Percentiles rank a stretch among this genome's conserved stretches.
These are phyloP conservation scores for Enhydra lutris DNA, from an alignment of 2,113 vertebrate species.

Conservation along the genomic window DNA sequence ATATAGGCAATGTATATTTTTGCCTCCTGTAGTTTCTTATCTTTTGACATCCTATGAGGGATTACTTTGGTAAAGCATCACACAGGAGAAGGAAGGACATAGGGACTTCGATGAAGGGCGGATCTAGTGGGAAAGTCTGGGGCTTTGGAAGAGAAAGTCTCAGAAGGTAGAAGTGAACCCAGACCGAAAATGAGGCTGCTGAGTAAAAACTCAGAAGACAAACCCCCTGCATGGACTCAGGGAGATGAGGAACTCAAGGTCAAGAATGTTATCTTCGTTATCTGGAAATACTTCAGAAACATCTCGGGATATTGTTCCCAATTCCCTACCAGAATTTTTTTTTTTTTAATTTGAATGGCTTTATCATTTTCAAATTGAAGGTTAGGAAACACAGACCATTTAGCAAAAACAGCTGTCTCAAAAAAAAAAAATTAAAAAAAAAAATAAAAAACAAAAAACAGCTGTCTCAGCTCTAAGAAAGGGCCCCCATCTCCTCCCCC, in stretches of 20 bases:
- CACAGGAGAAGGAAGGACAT: neutral
- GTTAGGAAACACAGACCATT: neutral
- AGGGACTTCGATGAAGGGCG: neutral
- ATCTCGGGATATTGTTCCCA: neutral
- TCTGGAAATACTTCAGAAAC: neutral
- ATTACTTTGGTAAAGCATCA: neutral
- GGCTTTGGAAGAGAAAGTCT: neutral
- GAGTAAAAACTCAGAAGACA: neutral
- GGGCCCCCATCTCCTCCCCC: neutral
- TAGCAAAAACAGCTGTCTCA: neutral
- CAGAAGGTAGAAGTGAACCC: neutral
- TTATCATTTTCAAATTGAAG: neutral
- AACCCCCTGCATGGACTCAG: neutral
- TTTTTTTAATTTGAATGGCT: neutral
- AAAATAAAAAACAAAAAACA: neutral
- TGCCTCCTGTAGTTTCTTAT: neutral
- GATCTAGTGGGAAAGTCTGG: neutral
- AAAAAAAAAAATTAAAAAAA: no score
- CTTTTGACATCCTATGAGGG: neutral
- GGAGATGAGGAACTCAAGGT: neutral
- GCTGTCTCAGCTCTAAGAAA: neutral
- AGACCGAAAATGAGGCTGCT: neutral
- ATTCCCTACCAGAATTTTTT: neutral
- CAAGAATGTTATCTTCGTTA: neutral
- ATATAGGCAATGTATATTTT: neutral